phyloP scores from a whole-genome alignment of 1,140 invertebrate genomes.

The Diorhabda sublineata region DNA sequence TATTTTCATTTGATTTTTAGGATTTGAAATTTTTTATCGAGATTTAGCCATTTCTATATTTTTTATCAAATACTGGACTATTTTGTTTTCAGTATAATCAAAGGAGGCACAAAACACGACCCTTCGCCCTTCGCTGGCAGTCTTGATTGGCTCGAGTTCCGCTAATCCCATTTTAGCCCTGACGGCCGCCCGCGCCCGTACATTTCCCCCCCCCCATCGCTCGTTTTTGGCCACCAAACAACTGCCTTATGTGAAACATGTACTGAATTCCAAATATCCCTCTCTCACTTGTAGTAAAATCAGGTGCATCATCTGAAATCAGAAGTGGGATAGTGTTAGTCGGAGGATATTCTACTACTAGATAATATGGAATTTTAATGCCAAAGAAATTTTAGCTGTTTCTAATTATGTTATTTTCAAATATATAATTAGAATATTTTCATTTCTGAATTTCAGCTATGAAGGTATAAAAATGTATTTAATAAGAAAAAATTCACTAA shows the following conservation, averaged over 20 bases:
- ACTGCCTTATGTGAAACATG: slow-evolving; percentile 1
- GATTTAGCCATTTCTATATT: too few species aligned
- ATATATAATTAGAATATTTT: too few species aligned
- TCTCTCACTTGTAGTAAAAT: not conserved
- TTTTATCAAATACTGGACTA: not conserved
- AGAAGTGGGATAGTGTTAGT: not conserved
- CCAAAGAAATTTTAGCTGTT: too few species aligned
- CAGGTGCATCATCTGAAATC: not conserved
- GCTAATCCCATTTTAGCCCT: slow-evolving; percentile 46
- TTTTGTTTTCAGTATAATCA: slow-evolving; percentile 21
- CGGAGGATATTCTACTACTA: too few species aligned
- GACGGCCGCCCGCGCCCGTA: slow-evolving; percentile 35
- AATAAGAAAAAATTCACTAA: too few species aligned
- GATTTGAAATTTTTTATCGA: too few species aligned
- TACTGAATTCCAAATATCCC: not conserved
- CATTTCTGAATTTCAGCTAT: too few species aligned
- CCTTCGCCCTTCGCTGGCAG: slow-evolving; percentile 21
- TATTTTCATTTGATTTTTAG: too few species aligned
- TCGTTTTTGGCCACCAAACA: slow-evolving; percentile 1
- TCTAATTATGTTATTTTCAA: too few species aligned
- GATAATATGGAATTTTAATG: too few species aligned
- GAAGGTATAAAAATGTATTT: too few species aligned
- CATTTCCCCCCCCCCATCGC: not conserved
- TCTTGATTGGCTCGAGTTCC: slow-evolving; percentile 45
- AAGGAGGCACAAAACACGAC: slow-evolving; percentile 18